Percentiles rank a stretch among this genome's conserved stretches.
Evolutionary conservation across 2,888 invertebrate genomes (phyloP).

Genomic region (Ellobium chinense): DNA sequence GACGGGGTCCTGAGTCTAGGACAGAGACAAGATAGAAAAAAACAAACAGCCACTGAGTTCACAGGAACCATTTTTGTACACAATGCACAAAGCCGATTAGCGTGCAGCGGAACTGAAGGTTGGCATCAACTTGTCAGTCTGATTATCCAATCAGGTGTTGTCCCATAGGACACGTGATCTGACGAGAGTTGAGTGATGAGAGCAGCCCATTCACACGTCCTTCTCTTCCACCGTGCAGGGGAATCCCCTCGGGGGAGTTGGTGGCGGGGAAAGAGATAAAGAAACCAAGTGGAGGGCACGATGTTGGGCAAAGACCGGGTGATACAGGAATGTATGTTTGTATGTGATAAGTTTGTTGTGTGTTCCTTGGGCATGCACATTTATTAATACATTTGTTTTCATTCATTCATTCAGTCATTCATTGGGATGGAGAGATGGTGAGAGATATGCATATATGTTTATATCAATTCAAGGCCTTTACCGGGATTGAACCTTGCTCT

Average conservation of each 20-base stretch:
- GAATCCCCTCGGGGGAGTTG: not conserved
- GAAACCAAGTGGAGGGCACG: not conserved
- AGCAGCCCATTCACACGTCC: conserved; percentile 26
- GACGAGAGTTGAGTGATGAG: conserved; percentile 26
- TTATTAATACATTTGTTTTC: no score
- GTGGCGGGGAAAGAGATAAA: conserved; percentile 2
- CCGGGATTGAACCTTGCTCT: no score
- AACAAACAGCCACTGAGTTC: not conserved
- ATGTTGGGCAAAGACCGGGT: no score
- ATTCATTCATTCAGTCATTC: no score
- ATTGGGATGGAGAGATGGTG: no score
- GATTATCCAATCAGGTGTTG: conserved; percentile 38
- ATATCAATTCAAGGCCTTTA: no score
- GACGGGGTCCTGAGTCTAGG: no score
- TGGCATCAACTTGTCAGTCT: conserved; percentile 20
- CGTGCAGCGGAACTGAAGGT: conserved; percentile 2
- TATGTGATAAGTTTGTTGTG: no score
- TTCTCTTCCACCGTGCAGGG: not conserved
- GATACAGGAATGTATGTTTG: no score
- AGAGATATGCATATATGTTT: no score
- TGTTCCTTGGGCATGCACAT: no score
- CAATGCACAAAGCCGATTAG: conserved; percentile 28
- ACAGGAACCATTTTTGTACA: no score
- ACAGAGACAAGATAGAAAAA: not conserved
- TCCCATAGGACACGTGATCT: conserved; percentile 24